Conservation (phyloP, 2,888 invertebrate genomes). For the Prenolepis imparis region DNA sequence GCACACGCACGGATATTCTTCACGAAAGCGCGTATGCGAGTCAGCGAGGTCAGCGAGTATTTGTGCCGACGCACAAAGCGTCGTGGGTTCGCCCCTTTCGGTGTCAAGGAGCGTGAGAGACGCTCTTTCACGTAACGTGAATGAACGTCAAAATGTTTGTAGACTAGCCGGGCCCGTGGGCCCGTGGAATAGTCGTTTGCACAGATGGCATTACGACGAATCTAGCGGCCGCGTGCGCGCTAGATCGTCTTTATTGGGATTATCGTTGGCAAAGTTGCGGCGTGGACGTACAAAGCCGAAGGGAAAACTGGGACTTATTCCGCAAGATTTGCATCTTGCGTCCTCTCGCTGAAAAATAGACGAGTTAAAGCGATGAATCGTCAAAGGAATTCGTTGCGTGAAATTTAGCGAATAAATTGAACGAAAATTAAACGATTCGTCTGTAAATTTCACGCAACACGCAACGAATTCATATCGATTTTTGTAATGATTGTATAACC, state of each 20-base stretch:
- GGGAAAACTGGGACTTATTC: conserved; percentile 33
- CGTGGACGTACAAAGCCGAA: not conserved
- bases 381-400: conserved; percentile 5
- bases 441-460: too few relatives aligned
- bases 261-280: conserved; percentile 24
- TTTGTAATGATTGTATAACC: not conserved
- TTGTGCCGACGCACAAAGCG: conserved; percentile 73
- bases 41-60: conserved; percentile 37
- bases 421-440: not conserved
- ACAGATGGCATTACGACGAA: conserved; percentile 74
- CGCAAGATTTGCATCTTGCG: conserved; percentile 34
- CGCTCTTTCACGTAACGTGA: conserved; percentile 75
- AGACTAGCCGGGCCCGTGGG: conserved; percentile 63
- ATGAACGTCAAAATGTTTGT: conserved; percentile 80
- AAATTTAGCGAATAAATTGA: not conserved
- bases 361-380: not conserved
- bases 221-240: conserved; percentile 44
- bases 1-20: conserved; percentile 28
- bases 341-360: not conserved
- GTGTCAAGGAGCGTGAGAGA: conserved; percentile 77
- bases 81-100: conserved; percentile 70
- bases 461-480: not conserved
- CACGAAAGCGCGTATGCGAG: conserved; percentile 26
- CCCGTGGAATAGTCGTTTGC: conserved; percentile 75
- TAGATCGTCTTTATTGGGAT: conserved; percentile 44